Percentiles rank a stretch among this genome's conserved stretches.
phyloP scores from a whole-genome alignment of 37 sponge, comb jelly and placozoan species.

The Chondrosia reniformis region DNA sequence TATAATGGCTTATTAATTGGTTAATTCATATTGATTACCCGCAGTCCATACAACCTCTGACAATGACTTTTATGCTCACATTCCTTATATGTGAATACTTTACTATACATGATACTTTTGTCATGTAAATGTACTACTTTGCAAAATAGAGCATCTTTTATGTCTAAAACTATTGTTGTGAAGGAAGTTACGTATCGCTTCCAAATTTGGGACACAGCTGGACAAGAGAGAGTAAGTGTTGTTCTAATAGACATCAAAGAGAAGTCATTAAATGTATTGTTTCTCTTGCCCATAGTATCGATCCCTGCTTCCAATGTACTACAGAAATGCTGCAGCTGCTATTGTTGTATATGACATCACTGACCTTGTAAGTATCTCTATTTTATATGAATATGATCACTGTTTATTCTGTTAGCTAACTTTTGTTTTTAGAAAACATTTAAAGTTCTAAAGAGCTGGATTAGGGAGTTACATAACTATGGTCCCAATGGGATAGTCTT shows the following conservation, averaged over 20 bases:
- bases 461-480: slow-evolving; percentile 69
- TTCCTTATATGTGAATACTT: no score
- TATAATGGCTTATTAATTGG: no score
- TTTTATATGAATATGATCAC: not conserved
- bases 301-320: slow-evolving; percentile 86
- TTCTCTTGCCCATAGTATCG: slow-evolving; percentile 61
- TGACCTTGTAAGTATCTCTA: slow-evolving; percentile 30
- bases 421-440: slow-evolving; percentile 30
- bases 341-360: slow-evolving; percentile 91
- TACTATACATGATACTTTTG: no score
- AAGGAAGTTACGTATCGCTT: slow-evolving; percentile 58
- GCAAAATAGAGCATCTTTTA: slow-evolving; percentile 81
- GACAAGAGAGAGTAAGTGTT: slow-evolving; percentile 72
- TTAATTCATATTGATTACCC: no score
- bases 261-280: not conserved
- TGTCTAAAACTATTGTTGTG: slow-evolving; percentile 79
- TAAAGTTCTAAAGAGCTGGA: slow-evolving; percentile 73
- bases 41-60: no score
- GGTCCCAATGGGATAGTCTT: slow-evolving; percentile 83
- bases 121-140: no score
- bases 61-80: no score
- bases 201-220: slow-evolving; percentile 95
- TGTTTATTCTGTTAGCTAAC: not conserved
- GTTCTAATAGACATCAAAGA: not conserved
- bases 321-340: slow-evolving; percentile 89